Evolutionary conservation across 2,797 vertebrate genomes (phyloP), one percentile per base, ranked within the genome.

Genomic region (Pseudochirops cupreus): DNA sequence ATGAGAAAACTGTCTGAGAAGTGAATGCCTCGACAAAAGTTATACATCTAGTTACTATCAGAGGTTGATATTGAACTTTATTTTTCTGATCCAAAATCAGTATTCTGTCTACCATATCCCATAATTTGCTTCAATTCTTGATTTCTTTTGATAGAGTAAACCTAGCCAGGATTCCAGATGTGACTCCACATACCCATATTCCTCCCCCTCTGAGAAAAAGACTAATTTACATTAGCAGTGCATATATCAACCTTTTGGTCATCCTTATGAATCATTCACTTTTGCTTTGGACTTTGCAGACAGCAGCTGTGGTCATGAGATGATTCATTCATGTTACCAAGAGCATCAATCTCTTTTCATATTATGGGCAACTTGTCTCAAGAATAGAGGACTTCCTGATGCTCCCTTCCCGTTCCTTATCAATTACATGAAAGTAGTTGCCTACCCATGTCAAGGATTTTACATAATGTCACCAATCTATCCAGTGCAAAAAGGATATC

Each of bases 401-500:
- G 50, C 93, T 67, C 28, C 3, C 57, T 74, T 90, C 82, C 87
- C 94, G 55, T 96, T 94, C 67, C 82, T 95, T 50, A 92, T 26
- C 33, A 87, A 90, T 46, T 91, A 91, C 67, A 96, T 93, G 56
- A 92, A 96, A 46, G 91, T 57, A 93, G 91, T 90, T 94, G 94
- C 46, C 91, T 93, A 39, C 89, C 95, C 91, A 93, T 67, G 94
- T 31, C 93, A 97, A 96, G 56, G 46, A 94, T 95, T 96, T 97
- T 96, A 96, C 10, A 57, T 94, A 97, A 96, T 39, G 93, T 91
- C 95, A 97, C 74, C 96, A 94, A 94, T 96, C 95, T 95, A 97
- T 94, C 92, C 91, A 94, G n/a, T 67, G 95, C 57, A 67, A 93
- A 95, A 95, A 96, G 89, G 62, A 93, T 96, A 96, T 28, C 56